Evolutionary conservation across 2,797 vertebrate genomes (phyloP).

Genomic region (Mormyrops boulengeri): DNA sequence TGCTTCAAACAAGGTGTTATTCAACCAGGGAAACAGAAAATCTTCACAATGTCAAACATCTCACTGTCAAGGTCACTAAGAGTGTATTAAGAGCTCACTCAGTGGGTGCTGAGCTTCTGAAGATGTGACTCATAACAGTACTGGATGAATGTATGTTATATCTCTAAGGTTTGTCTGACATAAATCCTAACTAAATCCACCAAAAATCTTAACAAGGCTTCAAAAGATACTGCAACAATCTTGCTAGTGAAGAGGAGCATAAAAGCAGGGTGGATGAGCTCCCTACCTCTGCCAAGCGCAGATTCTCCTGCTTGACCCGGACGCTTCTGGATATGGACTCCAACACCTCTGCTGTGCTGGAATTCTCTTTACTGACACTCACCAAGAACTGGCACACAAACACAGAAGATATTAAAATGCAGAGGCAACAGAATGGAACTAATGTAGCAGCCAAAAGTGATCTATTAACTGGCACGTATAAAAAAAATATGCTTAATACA

Average conservation of each 20-base stretch:
- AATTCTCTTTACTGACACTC: slow-evolving; percentile 95
- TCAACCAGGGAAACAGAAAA: background rate
- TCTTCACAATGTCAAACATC: background rate
- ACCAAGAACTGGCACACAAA: slow-evolving; percentile 74
- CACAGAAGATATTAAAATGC: slow-evolving; percentile 8
- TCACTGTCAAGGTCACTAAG: background rate
- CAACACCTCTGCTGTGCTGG: slow-evolving; percentile 83
- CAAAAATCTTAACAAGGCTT: background rate
- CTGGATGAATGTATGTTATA: background rate
- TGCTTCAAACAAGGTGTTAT: background rate
- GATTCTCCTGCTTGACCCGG: slow-evolving; percentile 82
- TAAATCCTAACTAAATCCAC: background rate
- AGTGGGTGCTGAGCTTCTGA: background rate
- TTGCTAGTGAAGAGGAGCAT: background rate
- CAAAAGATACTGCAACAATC: background rate
- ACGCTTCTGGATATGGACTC: slow-evolving; percentile 84
- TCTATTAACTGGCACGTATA: background rate
- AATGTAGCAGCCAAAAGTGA: background rate
- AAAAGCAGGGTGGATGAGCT: background rate
- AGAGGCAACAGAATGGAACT: background rate
- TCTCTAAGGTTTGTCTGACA: background rate
- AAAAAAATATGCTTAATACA: background rate
- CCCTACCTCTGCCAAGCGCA: slow-evolving; percentile 82
- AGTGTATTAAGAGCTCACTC: too few relatives aligned
- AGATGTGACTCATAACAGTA: background rate